Evolutionary conservation across 2,113 vertebrate species (phyloP).

Genomic region (Nycticebus coucang): DNA sequence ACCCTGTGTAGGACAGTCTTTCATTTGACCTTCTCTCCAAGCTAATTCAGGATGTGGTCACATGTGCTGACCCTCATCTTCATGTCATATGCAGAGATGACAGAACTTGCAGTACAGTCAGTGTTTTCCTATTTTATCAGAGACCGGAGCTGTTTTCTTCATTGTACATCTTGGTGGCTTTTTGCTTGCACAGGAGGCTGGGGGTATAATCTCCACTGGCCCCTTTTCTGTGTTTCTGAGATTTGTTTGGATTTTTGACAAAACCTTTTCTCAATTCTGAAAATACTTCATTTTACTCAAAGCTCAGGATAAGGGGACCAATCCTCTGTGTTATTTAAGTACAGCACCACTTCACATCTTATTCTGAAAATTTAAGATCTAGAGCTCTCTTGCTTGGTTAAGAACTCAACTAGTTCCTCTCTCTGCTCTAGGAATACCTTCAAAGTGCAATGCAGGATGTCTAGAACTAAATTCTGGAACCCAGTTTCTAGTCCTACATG

Average conservation of each 20-base stretch:
- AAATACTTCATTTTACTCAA: not conserved
- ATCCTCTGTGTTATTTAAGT: not conserved
- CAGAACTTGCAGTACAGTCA: not conserved
- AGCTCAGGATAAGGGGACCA: not conserved
- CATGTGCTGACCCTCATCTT: not conserved
- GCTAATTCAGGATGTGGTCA: not conserved
- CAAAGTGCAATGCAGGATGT: not conserved
- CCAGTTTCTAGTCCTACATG: not conserved
- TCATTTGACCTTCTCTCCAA: not conserved
- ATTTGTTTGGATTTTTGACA: not conserved
- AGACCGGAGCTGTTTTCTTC: not conserved
- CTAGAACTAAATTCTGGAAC: not conserved
- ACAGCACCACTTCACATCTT: not conserved
- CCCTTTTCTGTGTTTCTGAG: not conserved
- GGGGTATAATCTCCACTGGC: not conserved
- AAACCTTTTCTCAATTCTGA: not conserved
- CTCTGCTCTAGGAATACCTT: not conserved
- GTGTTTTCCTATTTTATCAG: not conserved
- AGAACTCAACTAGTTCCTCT: not conserved
- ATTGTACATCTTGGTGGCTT: not conserved
- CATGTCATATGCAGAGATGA: not conserved
- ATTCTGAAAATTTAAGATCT: conserved; percentile 9
- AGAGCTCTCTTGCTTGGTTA: not conserved
- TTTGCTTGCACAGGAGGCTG: not conserved
- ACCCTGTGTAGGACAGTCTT: not conserved